Evolutionary conservation across 2,113 vertebrate genomes (phyloP).

Genomic region (Baryphthengus martii): DNA sequence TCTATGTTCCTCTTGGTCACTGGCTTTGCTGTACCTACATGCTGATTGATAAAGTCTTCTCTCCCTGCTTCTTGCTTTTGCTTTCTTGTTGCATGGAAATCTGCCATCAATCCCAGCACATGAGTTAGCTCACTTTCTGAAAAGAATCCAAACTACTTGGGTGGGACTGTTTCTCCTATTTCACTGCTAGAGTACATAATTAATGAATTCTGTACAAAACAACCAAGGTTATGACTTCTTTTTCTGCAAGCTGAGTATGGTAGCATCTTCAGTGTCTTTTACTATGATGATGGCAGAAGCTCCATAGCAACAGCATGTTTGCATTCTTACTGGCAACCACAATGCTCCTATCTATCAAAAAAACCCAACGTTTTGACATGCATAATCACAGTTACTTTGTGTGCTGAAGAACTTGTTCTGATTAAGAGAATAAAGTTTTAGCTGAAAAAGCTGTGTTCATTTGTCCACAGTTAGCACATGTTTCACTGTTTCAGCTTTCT

Average conservation of each 20-base stretch:
- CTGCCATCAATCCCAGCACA: not conserved
- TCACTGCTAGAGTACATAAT: not conserved
- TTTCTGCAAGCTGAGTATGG: not conserved
- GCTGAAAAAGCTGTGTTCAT: not conserved
- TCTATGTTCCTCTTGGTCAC: not conserved
- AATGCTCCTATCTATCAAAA: not conserved
- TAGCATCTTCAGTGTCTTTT: not conserved
- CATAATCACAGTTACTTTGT: not conserved
- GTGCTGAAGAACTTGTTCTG: not conserved
- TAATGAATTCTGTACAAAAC: not conserved
- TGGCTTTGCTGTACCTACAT: not conserved
- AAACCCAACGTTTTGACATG: slow-evolving; percentile 20
- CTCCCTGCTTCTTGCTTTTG: not conserved
- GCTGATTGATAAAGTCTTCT: not conserved
- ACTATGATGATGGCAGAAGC: not conserved
- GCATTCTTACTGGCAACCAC: not conserved
- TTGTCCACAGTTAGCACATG: not conserved
- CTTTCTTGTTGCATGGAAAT: not conserved
- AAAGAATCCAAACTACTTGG: not conserved
- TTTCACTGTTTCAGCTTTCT: not conserved
- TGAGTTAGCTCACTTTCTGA: not conserved
- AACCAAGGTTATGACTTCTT: not conserved
- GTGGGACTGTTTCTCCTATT: not conserved
- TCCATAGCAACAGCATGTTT: slow-evolving; percentile 45
- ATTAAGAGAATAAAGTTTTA: not conserved